Conservation (phyloP, 1,140 invertebrate genomes). For the Drosophila subobscura region DNA sequence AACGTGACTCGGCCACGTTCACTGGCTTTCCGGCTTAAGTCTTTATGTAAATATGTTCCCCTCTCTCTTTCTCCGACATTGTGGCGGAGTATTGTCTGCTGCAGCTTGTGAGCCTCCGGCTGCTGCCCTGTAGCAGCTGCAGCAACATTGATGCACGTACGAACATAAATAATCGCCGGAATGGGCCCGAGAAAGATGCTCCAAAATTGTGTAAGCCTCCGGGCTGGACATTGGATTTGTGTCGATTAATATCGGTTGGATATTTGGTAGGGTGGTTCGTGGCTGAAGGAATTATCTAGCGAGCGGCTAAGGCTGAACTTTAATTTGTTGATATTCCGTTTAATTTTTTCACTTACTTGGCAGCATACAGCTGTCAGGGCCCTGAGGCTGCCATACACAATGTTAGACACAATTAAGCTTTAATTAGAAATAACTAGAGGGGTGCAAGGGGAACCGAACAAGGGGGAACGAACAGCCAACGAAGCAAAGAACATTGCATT, state of each 20-base stretch:
- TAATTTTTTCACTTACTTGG: slow-evolving; percentile 7
- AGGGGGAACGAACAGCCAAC: background rate
- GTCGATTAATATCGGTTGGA: background rate
- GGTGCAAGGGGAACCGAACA: background rate
- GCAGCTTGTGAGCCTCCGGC: slow-evolving; percentile 27
- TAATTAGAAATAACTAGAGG: slow-evolving; percentile 70
- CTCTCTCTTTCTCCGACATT: background rate
- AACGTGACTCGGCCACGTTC: slow-evolving; percentile 74
- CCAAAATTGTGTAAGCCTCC: slow-evolving; percentile 21
- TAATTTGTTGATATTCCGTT: slow-evolving; percentile 13
- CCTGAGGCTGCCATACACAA: slow-evolving; percentile 1
- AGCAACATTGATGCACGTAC: slow-evolving; percentile 52
- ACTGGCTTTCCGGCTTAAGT: slow-evolving; percentile 56
- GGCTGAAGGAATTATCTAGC: background rate
- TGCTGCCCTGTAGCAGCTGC: slow-evolving; percentile 32
- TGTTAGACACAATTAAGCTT: slow-evolving; percentile 59
- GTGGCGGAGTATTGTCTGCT: slow-evolving; percentile 53
- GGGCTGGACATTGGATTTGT: slow-evolving; percentile 24
- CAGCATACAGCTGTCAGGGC: slow-evolving; percentile 3
- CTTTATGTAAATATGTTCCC: slow-evolving; percentile 60
- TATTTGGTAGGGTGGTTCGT: background rate
- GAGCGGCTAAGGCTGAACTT: background rate
- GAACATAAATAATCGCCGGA: slow-evolving; percentile 42
- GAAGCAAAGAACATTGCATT: slow-evolving; percentile 40
- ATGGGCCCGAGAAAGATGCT: slow-evolving; percentile 22